Percentiles rank a stretch among this genome's conserved stretches.
Conservation (phyloP, 2,888 invertebrate species). For the Seladonia tumulorum region DNA sequence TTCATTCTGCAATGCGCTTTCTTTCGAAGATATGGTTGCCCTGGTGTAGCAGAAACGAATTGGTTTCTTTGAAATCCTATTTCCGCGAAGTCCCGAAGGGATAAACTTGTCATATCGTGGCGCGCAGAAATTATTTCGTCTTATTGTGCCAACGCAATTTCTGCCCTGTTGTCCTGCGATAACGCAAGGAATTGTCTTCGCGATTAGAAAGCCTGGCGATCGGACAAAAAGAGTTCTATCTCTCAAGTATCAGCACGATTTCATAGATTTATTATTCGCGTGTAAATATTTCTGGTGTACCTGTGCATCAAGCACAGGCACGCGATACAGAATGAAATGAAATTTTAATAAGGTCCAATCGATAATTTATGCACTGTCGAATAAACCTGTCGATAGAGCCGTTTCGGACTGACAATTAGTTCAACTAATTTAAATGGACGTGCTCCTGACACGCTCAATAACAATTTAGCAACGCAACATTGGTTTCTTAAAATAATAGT, state of each 20-base stretch:
- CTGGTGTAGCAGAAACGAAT: not conserved
- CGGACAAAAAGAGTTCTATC: not conserved
- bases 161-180: not conserved
- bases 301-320: not conserved
- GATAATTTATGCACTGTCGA: not conserved
- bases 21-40: not conserved
- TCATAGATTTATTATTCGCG: not conserved
- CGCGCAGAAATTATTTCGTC: not conserved
- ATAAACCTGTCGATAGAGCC: not conserved
- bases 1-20: not conserved
- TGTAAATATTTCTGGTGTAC: not conserved
- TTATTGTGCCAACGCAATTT: not conserved
- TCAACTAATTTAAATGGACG: not conserved
- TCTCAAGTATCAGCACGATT: not conserved
- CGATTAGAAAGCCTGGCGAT: not conserved
- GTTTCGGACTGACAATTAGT: not conserved
- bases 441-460: no score
- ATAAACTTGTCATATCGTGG: not conserved
- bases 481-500: no score
- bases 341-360: conserved; percentile 1
- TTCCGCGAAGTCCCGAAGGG: not conserved
- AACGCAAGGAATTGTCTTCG: not conserved
- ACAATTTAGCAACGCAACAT: no score
- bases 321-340: not conserved
- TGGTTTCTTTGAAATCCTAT: conserved; percentile 18